Evolutionary conservation across 23 tunicate genomes (phyloP).

Genomic region (Phallusia fumigata): DNA sequence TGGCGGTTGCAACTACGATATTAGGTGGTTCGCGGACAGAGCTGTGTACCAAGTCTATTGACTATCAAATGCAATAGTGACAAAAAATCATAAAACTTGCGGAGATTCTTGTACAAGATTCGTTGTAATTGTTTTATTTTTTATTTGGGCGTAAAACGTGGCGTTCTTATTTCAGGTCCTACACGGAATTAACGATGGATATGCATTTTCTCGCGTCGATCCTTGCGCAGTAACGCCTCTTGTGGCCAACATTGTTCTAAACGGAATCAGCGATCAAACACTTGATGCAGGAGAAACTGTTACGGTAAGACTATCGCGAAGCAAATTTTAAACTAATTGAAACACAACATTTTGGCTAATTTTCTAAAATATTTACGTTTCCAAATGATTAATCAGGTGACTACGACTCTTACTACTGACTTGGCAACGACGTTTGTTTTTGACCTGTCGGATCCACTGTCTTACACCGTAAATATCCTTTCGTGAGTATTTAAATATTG

Average conservation of each 20-base stretch:
- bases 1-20: too few species aligned
- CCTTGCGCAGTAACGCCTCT: slow-evolving; percentile 42
- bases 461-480: not conserved
- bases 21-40: too few species aligned
- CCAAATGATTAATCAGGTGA: not conserved
- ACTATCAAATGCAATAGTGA: too few species aligned
- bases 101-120: too few species aligned
- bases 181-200: not conserved
- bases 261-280: slow-evolving; percentile 12
- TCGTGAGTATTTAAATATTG: not conserved
- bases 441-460: not conserved
- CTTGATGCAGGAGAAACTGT: slow-evolving; percentile 23
- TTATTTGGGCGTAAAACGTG: too few species aligned
- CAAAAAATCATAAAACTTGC: too few species aligned
- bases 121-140: too few species aligned
- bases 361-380: not conserved
- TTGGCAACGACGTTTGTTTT: not conserved
- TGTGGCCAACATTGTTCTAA: slow-evolving; percentile 8
- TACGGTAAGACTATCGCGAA: not conserved
- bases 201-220: slow-evolving; percentile 15
- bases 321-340: not conserved
- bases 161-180: not conserved
- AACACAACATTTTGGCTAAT: not conserved
- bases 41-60: too few species aligned
- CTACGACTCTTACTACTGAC: not conserved